Conservation (phyloP, 2,888 invertebrate species). For the Lepetodrilus schrolli region DNA sequence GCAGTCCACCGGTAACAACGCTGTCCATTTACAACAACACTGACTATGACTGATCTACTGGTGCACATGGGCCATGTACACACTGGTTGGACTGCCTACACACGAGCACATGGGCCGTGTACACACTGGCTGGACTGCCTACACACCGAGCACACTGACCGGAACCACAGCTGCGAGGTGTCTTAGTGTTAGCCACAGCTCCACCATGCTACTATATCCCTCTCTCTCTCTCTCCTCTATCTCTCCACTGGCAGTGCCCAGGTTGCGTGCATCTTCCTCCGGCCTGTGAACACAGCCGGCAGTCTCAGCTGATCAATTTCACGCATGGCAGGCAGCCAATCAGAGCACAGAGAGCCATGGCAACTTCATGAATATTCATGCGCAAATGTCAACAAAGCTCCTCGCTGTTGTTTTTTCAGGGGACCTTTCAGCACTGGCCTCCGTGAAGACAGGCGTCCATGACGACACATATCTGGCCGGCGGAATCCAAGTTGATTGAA, state of each 20-base stretch:
- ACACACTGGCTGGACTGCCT: neutral
- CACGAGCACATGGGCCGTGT: neutral
- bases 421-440: too few relatives aligned
- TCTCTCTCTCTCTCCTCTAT: neutral
- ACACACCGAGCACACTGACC: neutral
- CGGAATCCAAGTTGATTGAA: neutral
- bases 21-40: neutral
- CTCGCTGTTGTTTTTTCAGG: neutral
- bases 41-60: neutral
- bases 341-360: neutral
- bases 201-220: neutral
- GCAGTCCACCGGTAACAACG: too few relatives aligned
- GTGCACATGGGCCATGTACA: neutral
- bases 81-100: neutral
- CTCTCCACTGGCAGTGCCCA: too few relatives aligned
- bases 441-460: neutral
- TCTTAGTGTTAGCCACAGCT: too few relatives aligned
- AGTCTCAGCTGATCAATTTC: conserved; percentile 15
- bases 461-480: neutral
- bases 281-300: neutral
- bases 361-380: conserved; percentile 8
- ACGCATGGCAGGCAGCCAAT: conserved; percentile 20
- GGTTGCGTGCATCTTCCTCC: too few relatives aligned
- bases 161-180: neutral
- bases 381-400: neutral